Conservation (phyloP, 2,113 vertebrate species). For the Myotis lucifugus region DNA sequence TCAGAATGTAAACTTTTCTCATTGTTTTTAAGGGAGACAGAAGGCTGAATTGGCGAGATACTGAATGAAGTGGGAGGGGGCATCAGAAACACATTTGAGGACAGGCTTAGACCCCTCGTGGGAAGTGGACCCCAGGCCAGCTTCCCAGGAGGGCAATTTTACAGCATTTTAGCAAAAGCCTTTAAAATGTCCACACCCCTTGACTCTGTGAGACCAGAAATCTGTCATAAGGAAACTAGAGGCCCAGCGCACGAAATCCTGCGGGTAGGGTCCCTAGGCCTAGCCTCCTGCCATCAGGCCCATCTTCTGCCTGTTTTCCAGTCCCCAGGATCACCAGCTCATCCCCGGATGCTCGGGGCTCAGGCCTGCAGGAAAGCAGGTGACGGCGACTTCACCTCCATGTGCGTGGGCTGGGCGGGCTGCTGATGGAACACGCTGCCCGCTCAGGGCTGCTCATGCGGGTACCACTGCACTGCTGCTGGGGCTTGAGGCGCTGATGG, state of each 20-base stretch:
- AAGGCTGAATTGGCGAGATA: neutral
- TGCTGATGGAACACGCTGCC: too few relatives aligned
- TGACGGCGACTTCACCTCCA: too few relatives aligned
- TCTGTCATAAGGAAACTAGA: neutral
- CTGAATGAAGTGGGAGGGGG: neutral
- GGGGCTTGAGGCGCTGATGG: too few relatives aligned
- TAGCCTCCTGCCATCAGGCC: too few relatives aligned
- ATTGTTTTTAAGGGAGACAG: neutral
- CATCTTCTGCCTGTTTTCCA: too few relatives aligned
- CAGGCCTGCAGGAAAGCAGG: too few relatives aligned
- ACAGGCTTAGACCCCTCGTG: accelerated
- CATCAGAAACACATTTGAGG: too few relatives aligned
- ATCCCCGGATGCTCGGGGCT: too few relatives aligned
- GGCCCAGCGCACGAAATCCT: too few relatives aligned
- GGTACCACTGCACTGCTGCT: too few relatives aligned
- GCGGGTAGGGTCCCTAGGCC: too few relatives aligned
- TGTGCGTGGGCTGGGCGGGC: accelerated
- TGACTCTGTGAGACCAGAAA: neutral
- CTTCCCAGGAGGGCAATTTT: neutral
- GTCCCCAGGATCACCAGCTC: too few relatives aligned
- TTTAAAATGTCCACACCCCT: neutral
- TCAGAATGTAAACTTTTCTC: slow-evolving; percentile 44
- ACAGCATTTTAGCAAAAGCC: neutral
- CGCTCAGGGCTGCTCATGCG: accelerated
- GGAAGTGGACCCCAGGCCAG: neutral